These are phyloP conservation scores for Nanorana parkeri DNA, from an alignment of 2,113 vertebrate species.

Conservation along the genomic window DNA sequence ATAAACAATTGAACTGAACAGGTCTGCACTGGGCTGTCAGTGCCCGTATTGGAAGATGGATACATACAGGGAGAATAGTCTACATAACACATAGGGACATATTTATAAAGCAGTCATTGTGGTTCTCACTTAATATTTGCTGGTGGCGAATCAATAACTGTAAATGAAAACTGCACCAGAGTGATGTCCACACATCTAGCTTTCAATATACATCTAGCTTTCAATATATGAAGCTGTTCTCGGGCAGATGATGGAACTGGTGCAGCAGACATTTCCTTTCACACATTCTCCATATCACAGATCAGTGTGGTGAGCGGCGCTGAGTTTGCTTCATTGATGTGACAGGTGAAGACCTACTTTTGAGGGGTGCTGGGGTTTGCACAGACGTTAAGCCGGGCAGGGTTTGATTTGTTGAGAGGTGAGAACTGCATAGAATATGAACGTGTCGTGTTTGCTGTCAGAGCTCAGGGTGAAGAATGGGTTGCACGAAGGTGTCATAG, in stretches of 20 bases:
- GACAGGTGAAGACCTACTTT: conserved; percentile 37
- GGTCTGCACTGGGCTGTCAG: too few species aligned
- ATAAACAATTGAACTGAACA: too few species aligned
- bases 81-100: too few species aligned
- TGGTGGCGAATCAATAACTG: too few species aligned
- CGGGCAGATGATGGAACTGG: neutral
- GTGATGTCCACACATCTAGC: too few species aligned
- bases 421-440: conserved; percentile 16
- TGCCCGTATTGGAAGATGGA: too few species aligned
- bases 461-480: neutral
- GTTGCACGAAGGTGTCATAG: neutral
- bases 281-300: neutral
- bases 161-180: too few species aligned
- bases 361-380: neutral
- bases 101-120: too few species aligned
- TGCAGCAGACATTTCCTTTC: neutral
- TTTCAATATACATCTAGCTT: neutral
- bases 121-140: too few species aligned
- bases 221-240: neutral
- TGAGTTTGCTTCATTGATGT: conserved; percentile 1
- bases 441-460: neutral
- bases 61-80: too few species aligned
- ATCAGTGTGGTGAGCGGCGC: neutral
- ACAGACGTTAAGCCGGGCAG: neutral
- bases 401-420: neutral